phyloP scores from a whole-genome alignment of 2,888 invertebrate genomes.

The Hirtodrosophila alboralis region DNA sequence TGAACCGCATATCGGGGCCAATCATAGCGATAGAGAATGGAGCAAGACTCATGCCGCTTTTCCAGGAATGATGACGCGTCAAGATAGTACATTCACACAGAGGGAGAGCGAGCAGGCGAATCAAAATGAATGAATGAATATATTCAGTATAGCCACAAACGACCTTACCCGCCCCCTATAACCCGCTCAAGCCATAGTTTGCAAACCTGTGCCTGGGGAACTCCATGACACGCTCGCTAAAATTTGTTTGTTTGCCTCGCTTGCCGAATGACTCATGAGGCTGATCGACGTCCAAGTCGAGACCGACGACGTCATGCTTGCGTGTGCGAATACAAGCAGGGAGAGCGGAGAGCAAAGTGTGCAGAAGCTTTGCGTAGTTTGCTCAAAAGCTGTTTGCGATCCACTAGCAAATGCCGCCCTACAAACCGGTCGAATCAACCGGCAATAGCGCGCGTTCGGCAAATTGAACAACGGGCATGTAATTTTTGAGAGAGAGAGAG shows the following conservation, averaged over 20 bases:
- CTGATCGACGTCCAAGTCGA: conserved; percentile 1
- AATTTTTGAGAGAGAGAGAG: conserved; percentile 4
- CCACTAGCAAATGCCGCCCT: conserved; percentile 20
- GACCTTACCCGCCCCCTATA: conserved; percentile 50
- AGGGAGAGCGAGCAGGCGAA: conserved; percentile 9
- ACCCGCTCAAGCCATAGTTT: conserved; percentile 5
- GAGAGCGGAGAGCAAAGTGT: conserved; percentile 3
- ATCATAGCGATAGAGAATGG: conserved; percentile 20
- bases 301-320: conserved; percentile 63
- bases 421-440: conserved; percentile 26
- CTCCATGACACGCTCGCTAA: conserved; percentile 49
- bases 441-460: background rate
- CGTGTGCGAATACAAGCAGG: conserved; percentile 17
- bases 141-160: conserved; percentile 46
- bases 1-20: conserved; percentile 9
- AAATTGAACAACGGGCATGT: conserved; percentile 8
- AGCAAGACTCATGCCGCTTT: conserved; percentile 72
- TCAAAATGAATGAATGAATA: conserved; percentile 64
- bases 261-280: conserved; percentile 52
- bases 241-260: conserved; percentile 36
- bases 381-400: conserved; percentile 34
- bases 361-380: too few relatives aligned
- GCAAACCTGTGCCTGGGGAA: conserved; percentile 72
- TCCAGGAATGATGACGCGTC: conserved; percentile 80
- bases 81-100: conserved; percentile 5